A percentile compares a stretch with the other conserved stretches of the same genome.
phyloP scores from a whole-genome alignment of 2,113 vertebrate genomes.

The Sciurus niger region DNA sequence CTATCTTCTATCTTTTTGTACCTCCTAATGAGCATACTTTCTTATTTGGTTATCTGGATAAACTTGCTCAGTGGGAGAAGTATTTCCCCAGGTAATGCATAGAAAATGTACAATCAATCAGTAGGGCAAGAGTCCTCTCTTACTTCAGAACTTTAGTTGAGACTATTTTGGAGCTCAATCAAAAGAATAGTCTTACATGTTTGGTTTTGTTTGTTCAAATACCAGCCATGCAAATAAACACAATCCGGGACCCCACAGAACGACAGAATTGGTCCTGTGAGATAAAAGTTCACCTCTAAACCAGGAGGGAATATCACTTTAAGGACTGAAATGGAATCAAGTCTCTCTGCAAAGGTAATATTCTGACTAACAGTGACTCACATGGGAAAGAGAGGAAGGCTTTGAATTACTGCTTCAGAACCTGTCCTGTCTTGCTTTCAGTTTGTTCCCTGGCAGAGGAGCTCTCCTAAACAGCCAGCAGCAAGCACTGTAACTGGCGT shows the following conservation, averaged over 20 bases:
- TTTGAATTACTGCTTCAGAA: slow-evolving; percentile 62
- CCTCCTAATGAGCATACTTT: too few relatives aligned
- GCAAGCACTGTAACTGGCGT: background rate
- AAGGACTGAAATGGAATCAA: slow-evolving; percentile 48
- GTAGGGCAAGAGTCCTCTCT: background rate
- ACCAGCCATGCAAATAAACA: background rate
- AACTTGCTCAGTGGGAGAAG: background rate
- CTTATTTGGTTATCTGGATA: background rate
- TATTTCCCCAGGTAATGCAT: rapidly evolving
- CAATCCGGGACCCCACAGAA: background rate
- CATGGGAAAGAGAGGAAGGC: slow-evolving; percentile 82
- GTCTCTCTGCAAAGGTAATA: slow-evolving; percentile 69
- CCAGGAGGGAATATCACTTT: slow-evolving; percentile 53
- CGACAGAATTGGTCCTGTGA: background rate
- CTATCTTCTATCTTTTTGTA: too few relatives aligned
- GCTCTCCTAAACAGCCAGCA: slow-evolving; percentile 28
- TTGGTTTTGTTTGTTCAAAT: slow-evolving; percentile 3
- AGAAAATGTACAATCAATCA: background rate
- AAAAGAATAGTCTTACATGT: background rate
- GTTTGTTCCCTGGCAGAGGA: slow-evolving; percentile 60
- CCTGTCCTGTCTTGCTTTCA: slow-evolving; percentile 84
- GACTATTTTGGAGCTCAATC: background rate
- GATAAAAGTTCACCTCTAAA: background rate
- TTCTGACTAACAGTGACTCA: slow-evolving; percentile 85
- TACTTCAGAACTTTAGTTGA: background rate